phyloP scores from a whole-genome alignment of 1,140 invertebrate species.

The Kradibia gibbosae region DNA sequence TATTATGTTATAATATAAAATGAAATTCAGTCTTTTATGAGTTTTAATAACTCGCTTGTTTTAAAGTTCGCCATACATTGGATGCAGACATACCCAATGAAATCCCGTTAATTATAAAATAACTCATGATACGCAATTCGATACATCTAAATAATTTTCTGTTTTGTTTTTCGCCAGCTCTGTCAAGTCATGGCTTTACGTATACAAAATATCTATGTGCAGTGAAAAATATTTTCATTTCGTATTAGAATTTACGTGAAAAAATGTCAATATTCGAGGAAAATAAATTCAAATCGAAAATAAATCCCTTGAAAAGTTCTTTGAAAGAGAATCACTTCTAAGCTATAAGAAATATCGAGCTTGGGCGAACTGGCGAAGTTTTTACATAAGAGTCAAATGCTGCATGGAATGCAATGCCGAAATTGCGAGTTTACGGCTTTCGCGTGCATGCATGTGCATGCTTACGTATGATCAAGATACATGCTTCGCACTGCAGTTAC shows the following conservation, averaged over 20 bases:
- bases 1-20: not conserved
- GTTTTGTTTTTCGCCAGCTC: no score
- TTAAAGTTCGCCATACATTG: not conserved
- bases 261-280: not conserved
- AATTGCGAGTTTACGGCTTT: conserved; percentile 31
- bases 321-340: not conserved
- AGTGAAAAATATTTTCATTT: not conserved
- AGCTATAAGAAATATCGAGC: conserved; percentile 7
- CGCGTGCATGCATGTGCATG: not conserved
- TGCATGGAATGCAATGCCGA: conserved; percentile 19
- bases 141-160: no score
- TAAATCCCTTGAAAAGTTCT: not conserved
- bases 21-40: no score
- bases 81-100: no score
- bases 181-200: no score
- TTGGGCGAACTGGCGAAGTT: not conserved
- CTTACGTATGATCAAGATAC: conserved; percentile 3
- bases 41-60: no score
- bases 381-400: conserved; percentile 24
- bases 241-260: not conserved
- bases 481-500: conserved; percentile 15
- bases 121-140: not conserved
- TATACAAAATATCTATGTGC: no score
- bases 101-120: not conserved
- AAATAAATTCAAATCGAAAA: not conserved